Evolutionary conservation across 2,113 vertebrate genomes (phyloP), one percentile per base, ranked within the genome.

Genomic region (Pristiophorus japonicus): DNA sequence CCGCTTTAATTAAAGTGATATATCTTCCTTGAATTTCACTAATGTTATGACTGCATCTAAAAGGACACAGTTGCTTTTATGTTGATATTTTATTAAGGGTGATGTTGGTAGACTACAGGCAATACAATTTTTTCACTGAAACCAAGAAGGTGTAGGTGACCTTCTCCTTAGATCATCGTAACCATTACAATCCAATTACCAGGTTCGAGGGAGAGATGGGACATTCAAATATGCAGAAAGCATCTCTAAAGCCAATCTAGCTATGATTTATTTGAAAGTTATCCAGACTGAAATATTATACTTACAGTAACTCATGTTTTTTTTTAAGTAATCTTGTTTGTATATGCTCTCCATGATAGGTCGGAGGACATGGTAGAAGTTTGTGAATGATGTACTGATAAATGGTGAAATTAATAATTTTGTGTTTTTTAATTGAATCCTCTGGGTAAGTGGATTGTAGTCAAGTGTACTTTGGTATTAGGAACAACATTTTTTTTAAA

Each of bases 1-100:
- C 22, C 30, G 42, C 42, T 47, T 94, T 45, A 67, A 94, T 70
- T 67, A 94, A 92, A 16, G 18, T 66, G n/a, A 93, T 93, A 16
- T 94, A 45, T 67, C 65, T 18, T 91, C 16, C 88, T 94, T 94
- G 92, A 66, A 38, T 92, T 92, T 22, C 90, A 65, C 18, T 91
- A 34, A 34, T 63, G 16, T 92, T 65, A 38, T 45, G 24, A 47
- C 24, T 42, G 22, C 38, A 67, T 94, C 92, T 16, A 94, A 94
- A 67, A 66, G n/a, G 34, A 63, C 11, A 65, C n/a, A 45, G 45
- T 47, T 70, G 42, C 92, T 70, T 92, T 70, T 27, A 70, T 63
- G 55, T n/a, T 62, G 12, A 47, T 94, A 11, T 94, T 94, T 67
- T 47, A 70, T 70, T 70, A 12, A 12, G 65, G 18, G 6, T 94